Base-by-base conservation (phyloP, 2,113 vertebrate species). In the Bostrychus sinensis region DNA sequence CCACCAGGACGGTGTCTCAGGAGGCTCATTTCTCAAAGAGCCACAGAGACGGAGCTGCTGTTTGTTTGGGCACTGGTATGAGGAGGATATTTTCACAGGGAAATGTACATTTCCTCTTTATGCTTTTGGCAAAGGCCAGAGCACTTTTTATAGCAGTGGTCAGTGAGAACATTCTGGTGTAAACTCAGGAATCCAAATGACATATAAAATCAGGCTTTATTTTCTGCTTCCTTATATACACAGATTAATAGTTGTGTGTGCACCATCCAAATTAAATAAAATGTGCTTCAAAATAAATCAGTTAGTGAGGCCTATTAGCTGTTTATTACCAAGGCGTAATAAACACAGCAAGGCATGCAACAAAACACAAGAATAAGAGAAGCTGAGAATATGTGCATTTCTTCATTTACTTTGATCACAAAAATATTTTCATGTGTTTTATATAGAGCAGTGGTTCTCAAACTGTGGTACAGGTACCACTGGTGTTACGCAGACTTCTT, bases 11-110 rank as follows among this genome's bases (percentile, higher is more conserved):
- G 70, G 67, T 62, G 73, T 81, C 85, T 77, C 85, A 11, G 13
- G 86, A 84, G 82, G 86, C 69, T 81, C 89, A 88, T 89, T 84
- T 86, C 83, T 88, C 83, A 85, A 87, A 84, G 85, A 69, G 81
- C 85, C 83, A 84, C 81, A 86, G 72, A 87, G 70, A 86, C 75
- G 38, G 79, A 66, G 81, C 62, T 70, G 66, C 74, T 85, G 82
- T 85, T 86, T 86, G 76, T 79, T 62, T 77, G 70, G 71, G 76
- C 60, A 51, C 72, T 72, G 80, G 83, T 87, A 72, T 69, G 56
- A 86, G 75, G 70, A 48, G 59, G 28, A 82, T 90, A 86, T 89
- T 87, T 87, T 81, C 55, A 83, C 58, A 82, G 66, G 82, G 77
- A 87, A 83, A 85, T 77, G 72, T 81, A 89, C 81, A 86, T 87